Evolutionary conservation across 2,113 vertebrate species (phyloP).

Genomic region (Dryoscopus gambensis): DNA sequence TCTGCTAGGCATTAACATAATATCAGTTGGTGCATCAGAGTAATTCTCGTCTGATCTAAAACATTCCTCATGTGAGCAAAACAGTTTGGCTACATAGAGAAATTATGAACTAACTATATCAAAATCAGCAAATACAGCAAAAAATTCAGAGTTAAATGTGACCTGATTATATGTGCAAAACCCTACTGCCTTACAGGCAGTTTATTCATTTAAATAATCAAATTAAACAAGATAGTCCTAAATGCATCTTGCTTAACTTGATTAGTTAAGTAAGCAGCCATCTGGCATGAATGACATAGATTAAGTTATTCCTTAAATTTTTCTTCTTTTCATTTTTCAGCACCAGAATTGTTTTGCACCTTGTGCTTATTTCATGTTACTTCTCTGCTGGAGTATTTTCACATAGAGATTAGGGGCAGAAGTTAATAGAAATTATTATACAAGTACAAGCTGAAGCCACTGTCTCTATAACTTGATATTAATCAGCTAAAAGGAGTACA

Average conservation of each 20-base stretch:
- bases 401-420: neutral
- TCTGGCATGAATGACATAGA: neutral
- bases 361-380: neutral
- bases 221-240: conserved; percentile 24
- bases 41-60: conserved; percentile 41
- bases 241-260: conserved; percentile 26
- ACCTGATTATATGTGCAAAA: neutral
- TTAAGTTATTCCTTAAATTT: neutral
- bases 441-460: neutral
- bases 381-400: neutral
- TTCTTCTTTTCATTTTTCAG: neutral
- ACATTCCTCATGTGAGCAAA: conserved; percentile 4
- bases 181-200: neutral
- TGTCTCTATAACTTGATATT: neutral
- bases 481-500: neutral
- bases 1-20: conserved; percentile 63
- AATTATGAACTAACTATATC: neutral
- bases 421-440: conserved; percentile 24
- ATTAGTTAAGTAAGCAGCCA: conserved; percentile 31
- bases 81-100: neutral
- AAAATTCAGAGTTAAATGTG: neutral
- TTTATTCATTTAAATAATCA: conserved; percentile 41
- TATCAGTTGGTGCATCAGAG: neutral
- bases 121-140: neutral
- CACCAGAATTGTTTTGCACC: neutral